Evolutionary conservation across 2,797 vertebrate genomes (phyloP).

Genomic region (Mastacembelus armatus): DNA sequence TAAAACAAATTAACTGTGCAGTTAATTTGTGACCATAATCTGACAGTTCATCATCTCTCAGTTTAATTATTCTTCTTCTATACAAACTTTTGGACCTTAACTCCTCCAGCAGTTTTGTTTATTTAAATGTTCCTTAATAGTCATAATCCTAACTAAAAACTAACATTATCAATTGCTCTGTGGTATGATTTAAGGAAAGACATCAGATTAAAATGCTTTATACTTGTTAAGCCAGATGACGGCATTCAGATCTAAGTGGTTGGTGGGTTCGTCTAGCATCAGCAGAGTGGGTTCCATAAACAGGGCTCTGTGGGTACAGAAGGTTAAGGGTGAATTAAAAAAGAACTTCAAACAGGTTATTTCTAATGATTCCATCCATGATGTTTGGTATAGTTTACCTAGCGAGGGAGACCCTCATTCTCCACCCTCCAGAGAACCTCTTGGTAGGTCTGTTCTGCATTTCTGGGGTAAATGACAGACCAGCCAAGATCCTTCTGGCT

Average conservation of each 20-base stretch:
- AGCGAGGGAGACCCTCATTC: conserved; percentile 95
- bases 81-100: too few species aligned
- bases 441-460: conserved; percentile 94
- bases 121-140: not conserved
- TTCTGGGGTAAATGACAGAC: conserved; percentile 91
- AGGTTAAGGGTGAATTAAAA: not conserved
- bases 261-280: conserved; percentile 95
- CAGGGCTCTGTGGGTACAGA: conserved; percentile 83
- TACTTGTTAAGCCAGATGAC: conserved; percentile 98
- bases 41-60: too few species aligned
- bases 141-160: not conserved
- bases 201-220: not conserved
- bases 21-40: too few species aligned
- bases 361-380: not conserved
- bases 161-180: not conserved
- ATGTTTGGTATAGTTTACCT: conserved; percentile 75
- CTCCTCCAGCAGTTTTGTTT: too few species aligned
- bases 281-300: conserved; percentile 95
- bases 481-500: conserved; percentile 92
- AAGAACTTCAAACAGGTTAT: not conserved
- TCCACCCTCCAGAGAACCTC: conserved; percentile 95
- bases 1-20: too few species aligned
- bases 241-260: conserved; percentile 93
- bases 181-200: not conserved
- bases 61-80: too few species aligned